Evolutionary conservation across 2,888 invertebrate genomes (phyloP).

Genomic region (Rotaria magnacalcarata): DNA sequence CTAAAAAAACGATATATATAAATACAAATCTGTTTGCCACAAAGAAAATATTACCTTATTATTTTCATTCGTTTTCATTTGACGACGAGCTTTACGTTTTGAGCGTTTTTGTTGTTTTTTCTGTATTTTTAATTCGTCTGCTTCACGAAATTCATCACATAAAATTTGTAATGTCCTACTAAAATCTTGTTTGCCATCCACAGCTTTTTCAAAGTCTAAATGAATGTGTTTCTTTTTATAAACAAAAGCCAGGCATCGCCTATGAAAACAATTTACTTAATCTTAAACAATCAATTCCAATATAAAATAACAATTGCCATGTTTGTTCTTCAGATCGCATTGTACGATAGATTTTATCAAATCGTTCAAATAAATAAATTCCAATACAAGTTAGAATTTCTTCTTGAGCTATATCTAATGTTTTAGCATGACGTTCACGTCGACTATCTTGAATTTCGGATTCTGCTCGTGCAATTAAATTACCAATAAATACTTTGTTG

Average conservation of each 20-base stretch:
- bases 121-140: background rate
- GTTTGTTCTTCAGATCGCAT: conserved; percentile 84
- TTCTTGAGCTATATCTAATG: conserved; percentile 91
- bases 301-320: conserved; percentile 84
- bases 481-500: conserved; percentile 80
- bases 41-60: background rate
- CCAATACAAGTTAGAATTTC: conserved; percentile 89
- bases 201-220: conserved; percentile 16
- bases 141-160: conserved; percentile 28
- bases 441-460: conserved; percentile 80
- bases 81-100: conserved; percentile 34
- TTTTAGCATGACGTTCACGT: conserved; percentile 86
- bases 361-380: conserved; percentile 81
- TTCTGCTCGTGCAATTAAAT: conserved; percentile 80
- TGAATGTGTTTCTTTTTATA: background rate
- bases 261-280: background rate
- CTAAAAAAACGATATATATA: background rate
- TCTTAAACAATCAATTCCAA: conserved; percentile 61
- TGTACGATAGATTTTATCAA: conserved; percentile 78
- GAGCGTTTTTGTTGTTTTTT: background rate
- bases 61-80: background rate
- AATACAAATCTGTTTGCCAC: background rate
- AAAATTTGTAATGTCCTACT: conserved; percentile 16
- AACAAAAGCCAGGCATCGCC: no score
- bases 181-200: conserved; percentile 1